Percentiles rank a stretch among this genome's conserved stretches.
These are phyloP conservation scores for Drosophila parvula DNA, from an alignment of 1,140 invertebrate species.

Conservation along the genomic window DNA sequence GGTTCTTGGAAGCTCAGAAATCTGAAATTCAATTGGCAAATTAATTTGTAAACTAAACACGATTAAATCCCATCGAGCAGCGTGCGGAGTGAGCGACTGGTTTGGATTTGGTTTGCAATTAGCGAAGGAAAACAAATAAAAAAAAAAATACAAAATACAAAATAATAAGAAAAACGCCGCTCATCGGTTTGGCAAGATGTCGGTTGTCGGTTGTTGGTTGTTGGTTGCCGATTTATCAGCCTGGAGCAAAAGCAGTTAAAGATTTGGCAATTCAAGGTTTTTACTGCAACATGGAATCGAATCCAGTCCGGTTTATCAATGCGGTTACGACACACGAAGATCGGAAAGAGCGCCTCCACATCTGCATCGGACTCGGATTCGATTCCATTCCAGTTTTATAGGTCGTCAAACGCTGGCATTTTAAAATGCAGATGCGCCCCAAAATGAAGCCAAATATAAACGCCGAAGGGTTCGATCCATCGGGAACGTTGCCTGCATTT, in stretches of 20 bases:
- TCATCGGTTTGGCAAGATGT: slow-evolving; percentile 40
- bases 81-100: slow-evolving; percentile 12
- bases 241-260: slow-evolving; percentile 57
- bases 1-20: slow-evolving; percentile 36
- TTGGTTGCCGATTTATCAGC: slow-evolving; percentile 39
- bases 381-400: slow-evolving; percentile 12
- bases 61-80: slow-evolving; percentile 12
- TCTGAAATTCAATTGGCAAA: slow-evolving; percentile 58
- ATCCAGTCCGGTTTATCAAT: slow-evolving; percentile 49
- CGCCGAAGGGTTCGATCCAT: neutral
- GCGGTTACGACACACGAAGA: slow-evolving; percentile 57
- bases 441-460: slow-evolving; percentile 14
- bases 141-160: slow-evolving; percentile 12
- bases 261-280: slow-evolving; percentile 82
- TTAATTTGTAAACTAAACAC: slow-evolving; percentile 50
- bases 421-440: slow-evolving; percentile 33
- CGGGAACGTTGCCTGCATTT: neutral
- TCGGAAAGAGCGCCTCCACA: slow-evolving; percentile 4
- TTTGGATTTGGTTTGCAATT: slow-evolving; percentile 45
- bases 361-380: slow-evolving; percentile 5
- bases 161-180: slow-evolving; percentile 28
- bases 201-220: neutral
- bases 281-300: slow-evolving; percentile 48
- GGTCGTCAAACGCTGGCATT: slow-evolving; percentile 32
- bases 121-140: slow-evolving; percentile 18